Conservation (phyloP, 2,113 vertebrate species). For the Cyphomyrus discorhynchus region DNA sequence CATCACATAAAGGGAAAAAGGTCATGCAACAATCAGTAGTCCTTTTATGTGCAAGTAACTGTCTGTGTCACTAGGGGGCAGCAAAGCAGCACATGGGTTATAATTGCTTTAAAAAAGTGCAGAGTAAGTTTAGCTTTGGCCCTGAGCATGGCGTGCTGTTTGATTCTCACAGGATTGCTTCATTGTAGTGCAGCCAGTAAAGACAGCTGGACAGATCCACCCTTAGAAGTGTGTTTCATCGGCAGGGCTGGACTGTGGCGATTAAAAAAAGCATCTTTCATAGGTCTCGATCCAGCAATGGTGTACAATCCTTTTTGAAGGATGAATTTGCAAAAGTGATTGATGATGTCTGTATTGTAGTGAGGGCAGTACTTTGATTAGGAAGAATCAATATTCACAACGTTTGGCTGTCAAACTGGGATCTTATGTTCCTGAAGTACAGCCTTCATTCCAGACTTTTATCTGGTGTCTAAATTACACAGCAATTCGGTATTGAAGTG, state of each 20-base stretch:
- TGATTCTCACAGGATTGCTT: background rate
- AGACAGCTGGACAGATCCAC: background rate
- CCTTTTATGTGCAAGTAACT: background rate
- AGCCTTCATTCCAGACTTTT: background rate
- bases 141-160: background rate
- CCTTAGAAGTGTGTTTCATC: background rate
- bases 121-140: background rate
- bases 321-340: background rate
- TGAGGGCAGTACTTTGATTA: background rate
- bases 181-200: background rate
- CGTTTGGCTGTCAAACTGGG: background rate
- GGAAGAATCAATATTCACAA: background rate
- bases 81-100: background rate
- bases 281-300: background rate
- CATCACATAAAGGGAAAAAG: background rate
- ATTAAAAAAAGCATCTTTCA: background rate
- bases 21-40: background rate
- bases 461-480: background rate
- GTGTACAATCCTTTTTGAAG: background rate
- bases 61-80: constrained; percentile 12
- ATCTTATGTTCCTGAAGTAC: background rate
- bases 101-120: background rate
- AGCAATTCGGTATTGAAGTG: background rate
- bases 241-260: background rate
- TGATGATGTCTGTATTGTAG: background rate